Percentiles rank a stretch among this genome's conserved stretches.
Conservation (phyloP, 2,113 vertebrate genomes). For the Podarcis raffonei region DNA sequence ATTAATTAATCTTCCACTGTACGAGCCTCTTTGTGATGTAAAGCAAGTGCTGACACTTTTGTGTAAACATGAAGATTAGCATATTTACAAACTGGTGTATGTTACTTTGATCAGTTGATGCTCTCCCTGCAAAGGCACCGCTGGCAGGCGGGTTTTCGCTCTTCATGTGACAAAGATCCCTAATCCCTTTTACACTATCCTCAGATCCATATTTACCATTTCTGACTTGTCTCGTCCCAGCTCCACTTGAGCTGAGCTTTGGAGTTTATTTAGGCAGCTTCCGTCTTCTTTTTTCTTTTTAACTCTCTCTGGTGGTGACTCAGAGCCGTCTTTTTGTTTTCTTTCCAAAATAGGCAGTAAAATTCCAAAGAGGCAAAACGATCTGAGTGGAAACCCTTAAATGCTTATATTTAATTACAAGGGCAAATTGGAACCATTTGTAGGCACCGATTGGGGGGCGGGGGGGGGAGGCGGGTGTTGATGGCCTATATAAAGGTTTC, state of each 20-base stretch:
- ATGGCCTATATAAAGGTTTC: constrained; percentile 81
- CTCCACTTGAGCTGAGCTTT: constrained; percentile 71
- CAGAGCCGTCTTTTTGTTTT: constrained; percentile 55
- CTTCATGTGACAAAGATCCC: constrained; percentile 75
- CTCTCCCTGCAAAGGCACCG: constrained; percentile 69
- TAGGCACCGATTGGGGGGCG: constrained; percentile 72
- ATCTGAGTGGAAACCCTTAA: constrained; percentile 86
- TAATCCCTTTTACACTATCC: constrained; percentile 78
- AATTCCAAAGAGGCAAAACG: constrained; percentile 86
- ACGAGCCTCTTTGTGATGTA: constrained; percentile 76
- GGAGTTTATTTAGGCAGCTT: constrained; percentile 71
- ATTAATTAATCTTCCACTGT: constrained; percentile 79
- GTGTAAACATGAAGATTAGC: constrained; percentile 84
- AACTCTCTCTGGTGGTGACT: constrained; percentile 47
- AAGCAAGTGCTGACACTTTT: constrained; percentile 79
- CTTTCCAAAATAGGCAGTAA: constrained; percentile 78
- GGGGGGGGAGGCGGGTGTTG: constrained; percentile 46
- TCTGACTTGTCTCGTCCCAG: constrained; percentile 72
- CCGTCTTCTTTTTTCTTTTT: constrained; percentile 64
- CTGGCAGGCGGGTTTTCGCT: constrained; percentile 64
- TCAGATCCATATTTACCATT: constrained; percentile 80
- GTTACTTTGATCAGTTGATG: constrained; percentile 77
- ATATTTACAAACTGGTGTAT: constrained; percentile 76
- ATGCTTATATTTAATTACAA: constrained; percentile 91
- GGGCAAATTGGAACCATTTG: constrained; percentile 94